A percentile compares a stretch with the other conserved stretches of the same genome.
Evolutionary conservation across 2,113 vertebrate genomes (phyloP).

Genomic region (Helogale parvula): DNA sequence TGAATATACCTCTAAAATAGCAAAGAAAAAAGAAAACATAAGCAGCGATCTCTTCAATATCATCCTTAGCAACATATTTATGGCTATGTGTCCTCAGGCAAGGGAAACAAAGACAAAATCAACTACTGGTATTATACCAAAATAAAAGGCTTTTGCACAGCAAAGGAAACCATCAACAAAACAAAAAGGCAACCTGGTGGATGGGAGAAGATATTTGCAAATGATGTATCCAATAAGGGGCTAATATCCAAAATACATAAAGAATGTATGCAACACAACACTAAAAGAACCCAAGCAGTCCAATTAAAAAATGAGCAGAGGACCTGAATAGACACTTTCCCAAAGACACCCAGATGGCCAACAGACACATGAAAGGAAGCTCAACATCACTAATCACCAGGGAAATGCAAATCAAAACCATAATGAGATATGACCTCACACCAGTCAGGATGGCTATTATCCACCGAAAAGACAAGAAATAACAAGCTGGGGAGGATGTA

Average conservation of each 20-base stretch:
- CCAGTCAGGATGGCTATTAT: background rate
- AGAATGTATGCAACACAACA: background rate
- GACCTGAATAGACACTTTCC: background rate
- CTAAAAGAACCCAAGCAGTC: background rate
- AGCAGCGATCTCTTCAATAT: background rate
- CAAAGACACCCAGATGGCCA: background rate
- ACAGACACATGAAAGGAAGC: background rate
- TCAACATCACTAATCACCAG: background rate
- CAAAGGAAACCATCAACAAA: background rate
- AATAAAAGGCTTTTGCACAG: background rate
- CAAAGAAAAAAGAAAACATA: background rate
- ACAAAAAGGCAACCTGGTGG: background rate
- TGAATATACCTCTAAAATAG: slow-evolving; percentile 12
- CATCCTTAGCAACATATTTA: background rate
- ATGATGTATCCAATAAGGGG: background rate
- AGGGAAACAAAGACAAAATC: background rate
- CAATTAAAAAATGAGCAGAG: background rate
- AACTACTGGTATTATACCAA: background rate
- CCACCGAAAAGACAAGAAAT: background rate
- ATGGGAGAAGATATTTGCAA: background rate
- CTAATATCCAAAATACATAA: background rate
- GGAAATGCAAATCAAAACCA: background rate
- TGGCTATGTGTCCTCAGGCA: background rate
- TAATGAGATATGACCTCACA: background rate
- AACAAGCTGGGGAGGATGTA: background rate